Conservation (phyloP, 1,140 invertebrate genomes). For the Caenorhabditis remanei region DNA sequence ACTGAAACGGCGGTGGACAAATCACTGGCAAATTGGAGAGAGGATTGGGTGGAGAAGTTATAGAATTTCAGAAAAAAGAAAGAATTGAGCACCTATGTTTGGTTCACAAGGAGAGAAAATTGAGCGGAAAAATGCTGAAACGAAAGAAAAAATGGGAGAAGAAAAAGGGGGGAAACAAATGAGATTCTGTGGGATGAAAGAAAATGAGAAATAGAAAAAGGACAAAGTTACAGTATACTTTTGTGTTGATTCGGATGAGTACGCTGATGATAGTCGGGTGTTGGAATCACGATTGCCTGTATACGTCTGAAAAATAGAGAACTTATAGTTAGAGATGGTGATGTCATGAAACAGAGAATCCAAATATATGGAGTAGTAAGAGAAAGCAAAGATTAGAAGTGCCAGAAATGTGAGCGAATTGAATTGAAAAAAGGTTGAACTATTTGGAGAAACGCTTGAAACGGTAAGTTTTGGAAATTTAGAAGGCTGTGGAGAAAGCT, state of each 20-base stretch:
- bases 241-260: slow-evolving; percentile 30
- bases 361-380: too few species aligned
- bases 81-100: slow-evolving; percentile 34
- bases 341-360: too few species aligned
- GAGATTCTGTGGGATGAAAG: slow-evolving; percentile 9
- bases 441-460: too few species aligned
- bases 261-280: slow-evolving; percentile 63
- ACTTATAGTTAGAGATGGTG: not conserved
- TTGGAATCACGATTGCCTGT: slow-evolving; percentile 65
- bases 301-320: slow-evolving; percentile 60
- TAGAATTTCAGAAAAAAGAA: too few species aligned
- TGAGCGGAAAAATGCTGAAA: slow-evolving; percentile 17
- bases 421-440: too few species aligned
- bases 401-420: too few species aligned
- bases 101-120: slow-evolving; percentile 21
- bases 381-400: too few species aligned
- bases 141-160: not conserved
- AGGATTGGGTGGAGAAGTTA: not conserved
- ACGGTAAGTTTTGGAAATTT: too few species aligned
- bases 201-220: not conserved
- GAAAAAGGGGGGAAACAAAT: not conserved
- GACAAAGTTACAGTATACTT: slow-evolving; percentile 24
- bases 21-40: slow-evolving; percentile 41
- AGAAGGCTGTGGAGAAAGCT: too few species aligned
- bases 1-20: slow-evolving; percentile 47